Conservation (phyloP, 92 coral and sea anemone genomes). For the Zoanthus gigantus region DNA sequence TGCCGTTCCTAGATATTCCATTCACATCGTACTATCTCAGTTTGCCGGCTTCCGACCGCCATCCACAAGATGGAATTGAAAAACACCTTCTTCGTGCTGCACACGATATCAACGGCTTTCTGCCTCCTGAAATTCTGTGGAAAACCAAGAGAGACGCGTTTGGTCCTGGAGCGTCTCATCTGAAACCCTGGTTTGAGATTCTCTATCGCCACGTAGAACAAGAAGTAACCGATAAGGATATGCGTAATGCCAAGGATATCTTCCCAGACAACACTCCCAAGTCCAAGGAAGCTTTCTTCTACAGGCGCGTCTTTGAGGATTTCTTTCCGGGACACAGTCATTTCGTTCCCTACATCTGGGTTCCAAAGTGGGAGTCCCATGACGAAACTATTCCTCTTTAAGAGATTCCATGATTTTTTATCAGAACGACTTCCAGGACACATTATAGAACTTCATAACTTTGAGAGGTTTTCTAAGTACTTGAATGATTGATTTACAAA, state of each 20-base stretch:
- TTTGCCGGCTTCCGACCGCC: constrained; percentile 60
- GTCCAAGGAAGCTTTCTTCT: constrained; percentile 73
- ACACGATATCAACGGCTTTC: constrained; percentile 56
- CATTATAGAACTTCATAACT: background rate
- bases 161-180: constrained; percentile 60
- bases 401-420: background rate
- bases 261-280: constrained; percentile 70
- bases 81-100: constrained; percentile 75
- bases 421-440: background rate
- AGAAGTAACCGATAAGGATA: constrained; percentile 61
- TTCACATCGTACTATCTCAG: constrained; percentile 65
- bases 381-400: constrained; percentile 27
- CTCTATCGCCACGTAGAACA: constrained; percentile 58
- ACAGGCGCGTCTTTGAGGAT: constrained; percentile 69
- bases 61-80: constrained; percentile 60
- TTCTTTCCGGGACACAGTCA: constrained; percentile 69
- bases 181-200: constrained; percentile 66
- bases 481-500: background rate
- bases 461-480: background rate
- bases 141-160: constrained; percentile 71
- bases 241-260: constrained; percentile 63
- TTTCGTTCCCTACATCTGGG: constrained; percentile 67
- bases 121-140: constrained; percentile 74
- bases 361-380: constrained; percentile 58
- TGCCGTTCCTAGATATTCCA: constrained; percentile 61